These are phyloP conservation scores for Brachyptera risi DNA, from an alignment of 2,888 invertebrate species.

Conservation along the genomic window DNA sequence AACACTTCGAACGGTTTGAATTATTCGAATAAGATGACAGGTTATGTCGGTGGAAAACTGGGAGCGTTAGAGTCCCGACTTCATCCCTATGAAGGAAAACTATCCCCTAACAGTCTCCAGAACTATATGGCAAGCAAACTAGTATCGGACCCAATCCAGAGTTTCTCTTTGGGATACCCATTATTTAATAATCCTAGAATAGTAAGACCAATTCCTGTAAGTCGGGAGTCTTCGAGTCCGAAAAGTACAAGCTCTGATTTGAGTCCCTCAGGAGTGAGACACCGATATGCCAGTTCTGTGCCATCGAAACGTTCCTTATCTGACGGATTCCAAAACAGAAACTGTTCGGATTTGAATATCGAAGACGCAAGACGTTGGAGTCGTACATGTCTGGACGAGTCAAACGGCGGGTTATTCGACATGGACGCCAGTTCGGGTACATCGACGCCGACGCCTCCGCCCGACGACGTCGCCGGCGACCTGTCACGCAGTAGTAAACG, in stretches of 20 bases:
- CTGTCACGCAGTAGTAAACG: slow-evolving; percentile 64
- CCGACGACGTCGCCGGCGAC: slow-evolving; percentile 31
- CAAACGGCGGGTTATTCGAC: background rate
- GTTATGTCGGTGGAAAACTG: background rate
- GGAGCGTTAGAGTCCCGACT: background rate
- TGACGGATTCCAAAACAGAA: slow-evolving; percentile 37
- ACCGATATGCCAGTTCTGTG: background rate
- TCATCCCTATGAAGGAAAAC: background rate
- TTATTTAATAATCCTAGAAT: slow-evolving; percentile 3
- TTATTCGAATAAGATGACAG: background rate
- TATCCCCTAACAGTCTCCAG: background rate
- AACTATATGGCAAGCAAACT: background rate
- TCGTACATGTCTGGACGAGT: too few relatives aligned
- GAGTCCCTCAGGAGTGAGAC: slow-evolving; percentile 22
- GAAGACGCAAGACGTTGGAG: background rate
- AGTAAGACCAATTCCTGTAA: slow-evolving; percentile 23
- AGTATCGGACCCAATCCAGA: background rate
- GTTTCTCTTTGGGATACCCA: background rate
- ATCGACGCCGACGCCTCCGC: slow-evolving; percentile 54
- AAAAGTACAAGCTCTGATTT: slow-evolving; percentile 29
- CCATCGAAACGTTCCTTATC: background rate
- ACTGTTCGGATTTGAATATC: background rate
- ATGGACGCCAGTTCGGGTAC: slow-evolving; percentile 14
- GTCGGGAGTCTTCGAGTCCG: slow-evolving; percentile 32
- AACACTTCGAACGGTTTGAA: background rate